phyloP scores from a whole-genome alignment of 2,797 vertebrate species.

The Anguilla obscura region DNA sequence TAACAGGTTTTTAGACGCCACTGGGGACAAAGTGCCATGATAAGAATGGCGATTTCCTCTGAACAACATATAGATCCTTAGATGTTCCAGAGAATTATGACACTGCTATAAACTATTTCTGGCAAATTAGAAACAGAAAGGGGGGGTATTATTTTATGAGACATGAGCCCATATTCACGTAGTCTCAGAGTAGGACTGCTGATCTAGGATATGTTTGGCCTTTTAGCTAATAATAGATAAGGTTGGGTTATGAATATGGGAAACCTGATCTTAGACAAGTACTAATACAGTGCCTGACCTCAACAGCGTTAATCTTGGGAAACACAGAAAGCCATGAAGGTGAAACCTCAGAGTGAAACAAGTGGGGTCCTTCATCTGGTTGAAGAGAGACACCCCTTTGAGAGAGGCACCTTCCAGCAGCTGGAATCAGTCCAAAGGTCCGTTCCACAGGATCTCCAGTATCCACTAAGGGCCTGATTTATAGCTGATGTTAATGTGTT shows the following conservation, averaged over 20 bases:
- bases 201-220: no score
- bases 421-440: conserved; percentile 10
- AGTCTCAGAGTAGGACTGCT: no score
- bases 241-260: no score
- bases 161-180: no score
- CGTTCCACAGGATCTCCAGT: conserved; percentile 24
- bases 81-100: no score
- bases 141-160: conserved; percentile 22
- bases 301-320: background rate
- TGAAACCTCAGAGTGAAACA: conserved; percentile 9
- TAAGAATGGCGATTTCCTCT: background rate
- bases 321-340: background rate
- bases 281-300: no score
- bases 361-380: background rate
- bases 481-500: conserved; percentile 27
- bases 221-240: no score
- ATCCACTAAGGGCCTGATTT: conserved; percentile 22
- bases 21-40: background rate
- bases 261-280: no score
- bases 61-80: background rate
- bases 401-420: conserved; percentile 11
- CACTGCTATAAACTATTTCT: background rate
- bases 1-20: background rate
- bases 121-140: conserved; percentile 10
- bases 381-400: background rate